phyloP scores from a whole-genome alignment of 2,797 vertebrate species.

The Eurystomus glaucurus region DNA sequence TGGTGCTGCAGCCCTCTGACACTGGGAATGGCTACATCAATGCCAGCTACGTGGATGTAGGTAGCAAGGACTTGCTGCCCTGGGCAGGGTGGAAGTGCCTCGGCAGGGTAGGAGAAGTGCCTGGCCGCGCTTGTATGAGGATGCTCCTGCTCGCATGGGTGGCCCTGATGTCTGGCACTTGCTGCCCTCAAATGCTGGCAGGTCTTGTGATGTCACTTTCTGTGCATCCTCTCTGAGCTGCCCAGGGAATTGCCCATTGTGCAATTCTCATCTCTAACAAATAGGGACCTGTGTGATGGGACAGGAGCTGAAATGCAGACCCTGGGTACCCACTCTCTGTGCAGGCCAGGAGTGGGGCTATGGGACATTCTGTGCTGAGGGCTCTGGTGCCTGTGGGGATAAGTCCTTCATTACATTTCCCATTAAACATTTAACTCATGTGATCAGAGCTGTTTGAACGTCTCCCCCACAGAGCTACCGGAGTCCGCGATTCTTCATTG shows the following conservation, averaged over 20 bases:
- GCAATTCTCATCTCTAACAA: not conserved
- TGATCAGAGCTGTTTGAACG: not conserved
- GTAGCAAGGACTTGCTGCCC: not conserved
- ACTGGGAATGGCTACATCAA: constrained; percentile 57
- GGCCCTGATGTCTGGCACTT: not conserved
- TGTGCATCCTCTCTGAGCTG: not conserved
- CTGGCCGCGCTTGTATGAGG: not conserved
- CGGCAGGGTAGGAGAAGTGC: not conserved
- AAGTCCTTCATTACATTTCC: not conserved
- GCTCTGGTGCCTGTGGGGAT: not conserved
- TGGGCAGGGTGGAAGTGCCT: not conserved
- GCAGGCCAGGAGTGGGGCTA: not conserved
- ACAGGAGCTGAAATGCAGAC: fast-evolving
- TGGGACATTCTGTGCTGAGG: fast-evolving
- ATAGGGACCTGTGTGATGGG: not conserved
- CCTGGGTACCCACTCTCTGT: not conserved
- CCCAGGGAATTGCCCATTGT: not conserved
- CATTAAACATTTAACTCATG: not conserved
- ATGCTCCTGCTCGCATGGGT: not conserved
- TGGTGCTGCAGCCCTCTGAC: constrained; percentile 48
- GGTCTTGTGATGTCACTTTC: not conserved
- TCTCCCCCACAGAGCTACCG: constrained; percentile 50
- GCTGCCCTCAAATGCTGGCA: not conserved
- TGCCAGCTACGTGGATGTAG: constrained; percentile 73
- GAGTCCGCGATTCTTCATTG: constrained; percentile 64